Evolutionary conservation across 1,140 invertebrate species (phyloP).

Genomic region (Artemia franciscana): DNA sequence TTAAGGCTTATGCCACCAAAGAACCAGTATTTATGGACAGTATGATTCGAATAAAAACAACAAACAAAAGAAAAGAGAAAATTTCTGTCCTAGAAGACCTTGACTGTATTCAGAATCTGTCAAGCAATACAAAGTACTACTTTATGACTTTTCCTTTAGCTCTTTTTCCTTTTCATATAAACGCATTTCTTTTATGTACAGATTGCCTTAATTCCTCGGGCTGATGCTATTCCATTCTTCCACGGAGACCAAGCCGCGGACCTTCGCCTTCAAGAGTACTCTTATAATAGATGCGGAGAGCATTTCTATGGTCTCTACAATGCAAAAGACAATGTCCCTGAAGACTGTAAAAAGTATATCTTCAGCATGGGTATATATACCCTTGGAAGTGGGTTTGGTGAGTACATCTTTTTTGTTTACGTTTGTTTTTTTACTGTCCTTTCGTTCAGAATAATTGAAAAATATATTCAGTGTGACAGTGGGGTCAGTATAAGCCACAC

Average conservation of each 20-base stretch:
- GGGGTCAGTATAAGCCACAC: too few relatives aligned
- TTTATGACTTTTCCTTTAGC: constrained; percentile 1
- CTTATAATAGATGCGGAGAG: constrained; percentile 50
- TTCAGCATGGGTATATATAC: constrained; percentile 56
- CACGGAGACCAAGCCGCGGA: constrained; percentile 29
- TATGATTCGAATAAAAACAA: too few relatives aligned
- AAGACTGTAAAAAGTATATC: constrained; percentile 51
- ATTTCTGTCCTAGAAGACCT: too few relatives aligned
- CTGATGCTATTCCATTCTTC: constrained; percentile 65
- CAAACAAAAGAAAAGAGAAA: too few relatives aligned
- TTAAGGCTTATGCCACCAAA: too few relatives aligned
- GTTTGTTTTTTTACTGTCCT: too few relatives aligned
- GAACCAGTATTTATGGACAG: too few relatives aligned
- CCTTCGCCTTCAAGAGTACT: constrained; percentile 43
- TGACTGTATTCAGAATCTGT: too few relatives aligned
- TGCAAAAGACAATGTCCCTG: constrained; percentile 28
- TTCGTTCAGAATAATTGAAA: too few relatives aligned
- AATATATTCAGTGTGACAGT: too few relatives aligned
- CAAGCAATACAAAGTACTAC: too few relatives aligned
- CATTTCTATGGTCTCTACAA: constrained; percentile 36
- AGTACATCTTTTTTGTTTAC: too few relatives aligned
- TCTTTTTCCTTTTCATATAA: constrained; percentile 1
- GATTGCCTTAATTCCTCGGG: constrained; percentile 55
- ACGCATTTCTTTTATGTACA: constrained; percentile 19
- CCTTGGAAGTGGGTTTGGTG: constrained; percentile 42